A percentile compares a stretch with the other conserved stretches of the same genome.
Evolutionary conservation across 2,888 invertebrate genomes (phyloP).

Genomic region (Xestoiulus laeticollis): DNA sequence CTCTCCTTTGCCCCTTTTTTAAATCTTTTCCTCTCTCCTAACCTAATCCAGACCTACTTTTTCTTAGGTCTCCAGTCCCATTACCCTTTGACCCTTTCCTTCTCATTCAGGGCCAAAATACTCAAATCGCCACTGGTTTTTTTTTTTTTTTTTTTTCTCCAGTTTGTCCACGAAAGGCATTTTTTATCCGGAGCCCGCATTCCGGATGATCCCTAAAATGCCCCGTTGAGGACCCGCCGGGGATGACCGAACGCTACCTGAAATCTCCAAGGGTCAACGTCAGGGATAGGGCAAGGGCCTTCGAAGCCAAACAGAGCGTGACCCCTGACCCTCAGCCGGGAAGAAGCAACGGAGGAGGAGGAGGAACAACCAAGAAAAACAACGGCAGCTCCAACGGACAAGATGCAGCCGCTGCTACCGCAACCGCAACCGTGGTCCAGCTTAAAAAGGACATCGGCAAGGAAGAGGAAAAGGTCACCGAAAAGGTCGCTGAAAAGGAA

Average conservation of each 20-base stretch:
- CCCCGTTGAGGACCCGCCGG: not conserved
- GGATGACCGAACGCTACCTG: conserved; percentile 50
- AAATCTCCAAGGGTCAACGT: conserved; percentile 50
- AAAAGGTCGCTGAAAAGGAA: too few relatives aligned
- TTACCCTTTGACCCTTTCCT: too few relatives aligned
- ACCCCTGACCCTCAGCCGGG: not conserved
- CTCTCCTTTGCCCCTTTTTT: too few relatives aligned
- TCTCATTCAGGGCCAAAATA: too few relatives aligned
- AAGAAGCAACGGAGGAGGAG: not conserved
- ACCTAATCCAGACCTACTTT: too few relatives aligned
- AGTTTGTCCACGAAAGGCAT: too few relatives aligned
- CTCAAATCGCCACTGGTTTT: too few relatives aligned
- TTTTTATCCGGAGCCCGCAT: too few relatives aligned
- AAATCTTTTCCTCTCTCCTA: too few relatives aligned
- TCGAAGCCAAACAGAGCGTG: conserved; percentile 44
- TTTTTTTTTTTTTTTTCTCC: too few relatives aligned
- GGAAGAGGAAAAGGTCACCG: not conserved
- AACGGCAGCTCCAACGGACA: not conserved
- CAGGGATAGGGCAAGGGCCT: conserved; percentile 44
- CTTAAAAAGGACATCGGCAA: not conserved
- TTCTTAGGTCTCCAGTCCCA: too few relatives aligned
- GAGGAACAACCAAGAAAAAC: not conserved
- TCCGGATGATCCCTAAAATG: too few relatives aligned
- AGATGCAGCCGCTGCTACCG: not conserved
- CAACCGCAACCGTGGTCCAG: not conserved